Base-by-base conservation (phyloP, 2,113 vertebrate species). In the Todiramphus chloris region DNA sequence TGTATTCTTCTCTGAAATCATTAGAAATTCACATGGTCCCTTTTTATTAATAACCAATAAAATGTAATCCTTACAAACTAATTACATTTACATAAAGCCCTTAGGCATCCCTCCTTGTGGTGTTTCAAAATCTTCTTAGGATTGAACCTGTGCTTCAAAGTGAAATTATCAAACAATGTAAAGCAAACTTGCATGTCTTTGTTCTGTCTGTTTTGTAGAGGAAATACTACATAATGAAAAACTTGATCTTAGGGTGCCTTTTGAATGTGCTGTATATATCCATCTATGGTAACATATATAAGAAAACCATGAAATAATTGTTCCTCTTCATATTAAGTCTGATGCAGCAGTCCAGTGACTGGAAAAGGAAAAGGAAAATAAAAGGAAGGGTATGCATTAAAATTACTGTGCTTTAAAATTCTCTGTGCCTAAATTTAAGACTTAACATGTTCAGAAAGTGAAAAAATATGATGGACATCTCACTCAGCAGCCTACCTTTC, bases 31-130 rank as follows among this genome's bases (percentile, higher is more conserved):
- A 0, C 1, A 2, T 39, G 4, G 4, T 17, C 16, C 5, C 6
- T 79, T 92, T 86, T 93, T 92, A 85, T 80, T 88, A 94, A 90
- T 69, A 73, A 92, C 88, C 39, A 92, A 69, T 90, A 89, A 59
- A 64, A 68, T 25, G 1, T 30, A 85, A 85, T 88, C 14, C 5
- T 91, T 91, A 30, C n/a, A 68, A 94, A 78, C 9, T 37, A 50
- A 91, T 70, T 41, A 43, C 5, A 51, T 91, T 94, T 91, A 35
- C 33, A 76, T 75, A 76, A 93, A 82, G 46, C 44, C 35, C 35
- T 82, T 44, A 75, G 28, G 9, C 16, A 28, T 58, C 7, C 56
- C 33, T 62, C 24, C 6, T 78, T 93, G 81, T 21, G 10, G 46
- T 62, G 7, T 31, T 77, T 93, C 51, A 76, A 68, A 87, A 83